These are phyloP conservation scores for Lepisosteus oculatus DNA, from an alignment of 2,113 vertebrate species.

Conservation along the genomic window DNA sequence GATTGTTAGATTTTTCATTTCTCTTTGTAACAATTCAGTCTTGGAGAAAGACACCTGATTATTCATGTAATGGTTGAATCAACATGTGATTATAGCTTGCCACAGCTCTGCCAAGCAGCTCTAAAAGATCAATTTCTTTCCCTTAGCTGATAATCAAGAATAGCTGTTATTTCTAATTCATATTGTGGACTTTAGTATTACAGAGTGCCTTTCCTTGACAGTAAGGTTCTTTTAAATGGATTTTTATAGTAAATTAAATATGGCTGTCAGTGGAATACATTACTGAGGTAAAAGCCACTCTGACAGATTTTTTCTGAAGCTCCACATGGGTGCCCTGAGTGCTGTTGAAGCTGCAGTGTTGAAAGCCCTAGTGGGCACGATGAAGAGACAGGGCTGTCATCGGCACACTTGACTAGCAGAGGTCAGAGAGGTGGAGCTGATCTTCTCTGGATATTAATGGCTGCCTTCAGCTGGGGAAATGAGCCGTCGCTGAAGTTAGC, in stretches of 20 bases:
- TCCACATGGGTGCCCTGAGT: background rate
- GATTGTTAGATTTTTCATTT: slow-evolving; percentile 56
- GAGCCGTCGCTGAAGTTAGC: slow-evolving; percentile 62
- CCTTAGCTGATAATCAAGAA: slow-evolving; percentile 61
- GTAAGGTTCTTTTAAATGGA: no score
- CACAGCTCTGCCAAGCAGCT: slow-evolving; percentile 49
- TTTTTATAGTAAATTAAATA: no score
- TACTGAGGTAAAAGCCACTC: no score
- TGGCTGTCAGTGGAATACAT: no score
- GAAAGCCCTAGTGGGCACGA: background rate
- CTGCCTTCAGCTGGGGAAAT: slow-evolving; percentile 72
- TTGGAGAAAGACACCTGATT: slow-evolving; percentile 66
- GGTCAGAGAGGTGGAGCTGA: slow-evolving; percentile 61
- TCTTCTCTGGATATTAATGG: slow-evolving; percentile 74
- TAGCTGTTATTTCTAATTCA: slow-evolving; percentile 55
- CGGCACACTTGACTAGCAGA: slow-evolving; percentile 58
- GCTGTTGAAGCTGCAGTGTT: background rate
- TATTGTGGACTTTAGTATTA: slow-evolving; percentile 4
- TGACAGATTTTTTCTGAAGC: background rate
- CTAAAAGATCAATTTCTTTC: slow-evolving; percentile 51
- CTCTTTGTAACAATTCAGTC: slow-evolving; percentile 48
- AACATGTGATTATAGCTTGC: slow-evolving; percentile 71
- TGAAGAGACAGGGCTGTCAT: slow-evolving; percentile 63
- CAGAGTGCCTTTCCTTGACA: no score
- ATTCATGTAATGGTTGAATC: slow-evolving; percentile 64